Conservation (phyloP, 2,888 invertebrate genomes). For the Synergus umbraculus region DNA sequence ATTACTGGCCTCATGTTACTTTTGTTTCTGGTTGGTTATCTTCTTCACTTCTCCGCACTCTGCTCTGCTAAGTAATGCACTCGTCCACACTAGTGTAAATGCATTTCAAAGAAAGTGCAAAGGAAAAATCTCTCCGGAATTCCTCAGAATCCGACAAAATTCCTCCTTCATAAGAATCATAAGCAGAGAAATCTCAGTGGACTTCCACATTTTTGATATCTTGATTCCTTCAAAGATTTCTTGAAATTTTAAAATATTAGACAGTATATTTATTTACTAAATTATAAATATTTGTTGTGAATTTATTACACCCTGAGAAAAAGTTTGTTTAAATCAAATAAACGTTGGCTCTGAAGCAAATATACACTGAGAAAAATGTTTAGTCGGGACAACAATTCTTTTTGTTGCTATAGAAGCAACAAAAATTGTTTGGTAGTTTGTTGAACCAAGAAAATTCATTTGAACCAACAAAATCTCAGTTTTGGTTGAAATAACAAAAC, state of each 20-base stretch:
- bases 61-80: conserved; percentile 17
- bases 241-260: background rate
- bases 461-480: too few relatives aligned
- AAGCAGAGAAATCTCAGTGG: background rate
- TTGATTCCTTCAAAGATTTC: background rate
- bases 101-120: conserved; percentile 7
- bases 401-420: too few relatives aligned
- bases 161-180: background rate
- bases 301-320: too few relatives aligned
- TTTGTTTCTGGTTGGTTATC: conserved; percentile 44
- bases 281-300: too few relatives aligned
- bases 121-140: conserved; percentile 13
- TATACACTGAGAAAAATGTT: too few relatives aligned
- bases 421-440: too few relatives aligned
- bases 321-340: too few relatives aligned
- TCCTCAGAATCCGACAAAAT: background rate
- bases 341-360: too few relatives aligned
- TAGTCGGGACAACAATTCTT: too few relatives aligned
- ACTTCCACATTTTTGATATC: background rate
- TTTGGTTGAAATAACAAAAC: too few relatives aligned
- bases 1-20: conserved; percentile 55
- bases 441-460: too few relatives aligned
- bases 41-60: conserved; percentile 13
- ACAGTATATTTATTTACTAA: too few relatives aligned
- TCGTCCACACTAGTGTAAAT: conserved; percentile 22